Conservation (phyloP, 2,113 vertebrate genomes). For the Peromyscus maniculatus region DNA sequence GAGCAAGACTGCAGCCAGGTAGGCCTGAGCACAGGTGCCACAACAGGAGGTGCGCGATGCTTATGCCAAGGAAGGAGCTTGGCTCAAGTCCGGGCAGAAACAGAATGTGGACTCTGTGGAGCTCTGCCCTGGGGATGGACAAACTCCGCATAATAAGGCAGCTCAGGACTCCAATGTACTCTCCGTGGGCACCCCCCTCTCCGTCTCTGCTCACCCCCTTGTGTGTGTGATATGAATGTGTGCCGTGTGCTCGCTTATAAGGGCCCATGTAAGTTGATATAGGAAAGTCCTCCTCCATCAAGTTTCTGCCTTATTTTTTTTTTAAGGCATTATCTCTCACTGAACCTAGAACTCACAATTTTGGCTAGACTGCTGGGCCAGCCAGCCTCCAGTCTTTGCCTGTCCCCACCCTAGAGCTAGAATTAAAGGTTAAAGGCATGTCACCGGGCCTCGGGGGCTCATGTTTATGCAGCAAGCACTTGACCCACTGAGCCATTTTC, state of each 20-base stretch:
- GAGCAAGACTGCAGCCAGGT: background rate
- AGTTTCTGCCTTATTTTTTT: background rate
- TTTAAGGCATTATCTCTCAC: background rate
- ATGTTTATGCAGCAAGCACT: too few relatives aligned
- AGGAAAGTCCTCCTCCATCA: background rate
- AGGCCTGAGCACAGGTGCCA: background rate
- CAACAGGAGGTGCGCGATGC: background rate
- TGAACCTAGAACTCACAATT: background rate
- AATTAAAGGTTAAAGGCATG: too few relatives aligned
- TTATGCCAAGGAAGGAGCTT: background rate
- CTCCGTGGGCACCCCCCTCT: background rate
- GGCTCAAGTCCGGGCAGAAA: background rate
- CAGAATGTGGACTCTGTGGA: background rate
- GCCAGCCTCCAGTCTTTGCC: background rate
- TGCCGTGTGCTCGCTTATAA: background rate
- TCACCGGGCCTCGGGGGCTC: too few relatives aligned
- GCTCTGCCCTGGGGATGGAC: background rate
- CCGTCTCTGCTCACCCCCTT: background rate
- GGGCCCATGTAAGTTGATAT: background rate
- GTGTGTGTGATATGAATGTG: background rate
- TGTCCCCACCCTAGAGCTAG: background rate
- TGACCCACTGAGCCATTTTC: too few relatives aligned
- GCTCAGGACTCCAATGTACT: background rate
- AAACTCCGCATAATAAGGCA: background rate
- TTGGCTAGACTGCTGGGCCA: background rate